Evolutionary conservation across 2,113 vertebrate genomes (phyloP).

Genomic region (Onychostoma macrolepis): DNA sequence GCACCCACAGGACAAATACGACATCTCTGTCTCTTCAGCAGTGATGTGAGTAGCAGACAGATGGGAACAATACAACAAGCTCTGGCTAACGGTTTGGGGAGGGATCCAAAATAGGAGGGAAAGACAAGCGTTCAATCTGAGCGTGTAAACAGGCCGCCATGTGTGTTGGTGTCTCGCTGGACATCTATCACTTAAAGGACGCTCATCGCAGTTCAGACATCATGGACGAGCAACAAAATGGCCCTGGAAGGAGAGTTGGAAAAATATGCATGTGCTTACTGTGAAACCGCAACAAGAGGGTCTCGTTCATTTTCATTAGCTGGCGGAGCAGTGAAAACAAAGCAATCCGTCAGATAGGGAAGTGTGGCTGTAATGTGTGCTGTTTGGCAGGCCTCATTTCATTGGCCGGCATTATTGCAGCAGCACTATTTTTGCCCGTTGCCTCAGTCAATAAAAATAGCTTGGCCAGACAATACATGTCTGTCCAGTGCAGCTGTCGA

Average conservation of each 20-base stretch:
- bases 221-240: constrained; percentile 44
- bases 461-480: constrained; percentile 45
- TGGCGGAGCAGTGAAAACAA: constrained; percentile 30
- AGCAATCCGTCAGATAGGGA: constrained; percentile 42
- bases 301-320: constrained; percentile 34
- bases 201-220: constrained; percentile 22
- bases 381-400: constrained; percentile 47
- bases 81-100: constrained; percentile 21
- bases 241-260: constrained; percentile 27
- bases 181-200: constrained; percentile 44
- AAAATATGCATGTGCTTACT: constrained; percentile 16
- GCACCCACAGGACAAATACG: constrained; percentile 43
- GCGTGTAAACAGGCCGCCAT: constrained; percentile 49
- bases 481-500: constrained; percentile 35
- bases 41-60: constrained; percentile 37
- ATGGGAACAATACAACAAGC: constrained; percentile 33
- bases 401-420: constrained; percentile 31
- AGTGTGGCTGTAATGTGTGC: constrained; percentile 27
- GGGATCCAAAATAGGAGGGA: constrained; percentile 37
- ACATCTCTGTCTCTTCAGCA: constrained; percentile 15
- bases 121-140: constrained; percentile 37
- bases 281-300: constrained; percentile 22
- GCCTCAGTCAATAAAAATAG: constrained; percentile 42
- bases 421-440: constrained; percentile 47
- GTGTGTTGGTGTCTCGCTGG: constrained; percentile 35